Evolutionary conservation across 2,888 invertebrate genomes (phyloP).

Genomic region (Anticlea derivata): DNA sequence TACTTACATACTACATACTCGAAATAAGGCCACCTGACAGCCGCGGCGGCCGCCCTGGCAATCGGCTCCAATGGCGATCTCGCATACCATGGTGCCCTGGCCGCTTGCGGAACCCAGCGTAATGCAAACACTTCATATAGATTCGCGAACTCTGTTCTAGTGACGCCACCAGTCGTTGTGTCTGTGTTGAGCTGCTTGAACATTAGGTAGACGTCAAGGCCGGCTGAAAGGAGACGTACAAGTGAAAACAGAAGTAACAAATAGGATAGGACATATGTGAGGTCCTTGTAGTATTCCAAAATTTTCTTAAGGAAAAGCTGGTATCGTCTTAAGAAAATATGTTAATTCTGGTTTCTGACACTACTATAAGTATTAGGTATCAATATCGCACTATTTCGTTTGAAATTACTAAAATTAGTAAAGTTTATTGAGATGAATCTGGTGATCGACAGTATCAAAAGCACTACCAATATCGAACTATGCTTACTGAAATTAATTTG

Average conservation of each 20-base stretch:
- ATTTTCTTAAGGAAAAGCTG: not conserved
- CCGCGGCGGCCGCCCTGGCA: conserved; percentile 83
- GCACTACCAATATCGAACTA: not conserved
- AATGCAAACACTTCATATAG: conserved; percentile 87
- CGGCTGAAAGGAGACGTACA: conserved; percentile 69
- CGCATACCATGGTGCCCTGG: conserved; percentile 88
- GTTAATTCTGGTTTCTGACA: not conserved
- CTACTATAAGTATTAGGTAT: too few species aligned
- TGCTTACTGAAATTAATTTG: not conserved
- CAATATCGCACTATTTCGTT: too few species aligned
- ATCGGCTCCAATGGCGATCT: conserved; percentile 83
- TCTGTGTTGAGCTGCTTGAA: conserved; percentile 89
- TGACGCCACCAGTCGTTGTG: conserved; percentile 83
- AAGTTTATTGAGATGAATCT: not conserved
- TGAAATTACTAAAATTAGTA: not conserved
- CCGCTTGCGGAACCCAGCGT: conserved; percentile 89
- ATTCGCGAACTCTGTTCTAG: conserved; percentile 87
- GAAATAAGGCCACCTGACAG: conserved; percentile 89
- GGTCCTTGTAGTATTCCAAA: conserved; percentile 11
- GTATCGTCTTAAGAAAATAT: not conserved
- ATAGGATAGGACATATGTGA: not conserved
- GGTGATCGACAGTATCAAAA: not conserved
- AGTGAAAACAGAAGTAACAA: not conserved
- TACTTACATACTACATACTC: conserved; percentile 86
- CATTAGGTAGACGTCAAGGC: conserved; percentile 89